A percentile compares a stretch with the other conserved stretches of the same genome.
Conservation (phyloP, 2,888 invertebrate species). For the Heliconius erato region DNA sequence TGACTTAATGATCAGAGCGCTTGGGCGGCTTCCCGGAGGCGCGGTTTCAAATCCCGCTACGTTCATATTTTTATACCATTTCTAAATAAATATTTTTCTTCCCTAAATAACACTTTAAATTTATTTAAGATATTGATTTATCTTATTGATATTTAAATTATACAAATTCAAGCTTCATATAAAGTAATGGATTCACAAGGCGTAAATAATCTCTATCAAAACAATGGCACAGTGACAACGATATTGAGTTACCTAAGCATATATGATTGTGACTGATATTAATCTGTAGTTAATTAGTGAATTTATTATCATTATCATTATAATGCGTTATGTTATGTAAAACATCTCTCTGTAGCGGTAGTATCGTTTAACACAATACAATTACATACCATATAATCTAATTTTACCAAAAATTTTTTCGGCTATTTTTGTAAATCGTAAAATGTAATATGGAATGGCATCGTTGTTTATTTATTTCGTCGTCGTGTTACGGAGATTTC, state of each 20-base stretch:
- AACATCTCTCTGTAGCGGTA: conserved; percentile 64
- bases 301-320: conserved; percentile 57
- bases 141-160: background rate
- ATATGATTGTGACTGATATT: conserved; percentile 73
- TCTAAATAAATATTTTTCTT: too few species aligned
- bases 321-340: conserved; percentile 56
- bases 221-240: conserved; percentile 54
- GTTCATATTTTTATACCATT: background rate
- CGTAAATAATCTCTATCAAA: conserved; percentile 10
- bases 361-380: conserved; percentile 48
- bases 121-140: background rate
- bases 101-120: too few species aligned
- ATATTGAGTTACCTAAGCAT: conserved; percentile 68
- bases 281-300: conserved; percentile 51
- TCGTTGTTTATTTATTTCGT: conserved; percentile 51
- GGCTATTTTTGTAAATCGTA: conserved; percentile 68
- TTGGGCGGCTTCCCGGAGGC: too few species aligned
- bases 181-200: background rate
- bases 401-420: conserved; percentile 75
- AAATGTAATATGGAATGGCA: conserved; percentile 54
- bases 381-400: conserved; percentile 51
- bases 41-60: too few species aligned
- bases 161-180: background rate
- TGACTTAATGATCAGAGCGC: too few species aligned
- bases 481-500: conserved; percentile 40